Evolutionary conservation across 2,888 invertebrate species (phyloP).

Genomic region (Drosophila neotestacea): DNA sequence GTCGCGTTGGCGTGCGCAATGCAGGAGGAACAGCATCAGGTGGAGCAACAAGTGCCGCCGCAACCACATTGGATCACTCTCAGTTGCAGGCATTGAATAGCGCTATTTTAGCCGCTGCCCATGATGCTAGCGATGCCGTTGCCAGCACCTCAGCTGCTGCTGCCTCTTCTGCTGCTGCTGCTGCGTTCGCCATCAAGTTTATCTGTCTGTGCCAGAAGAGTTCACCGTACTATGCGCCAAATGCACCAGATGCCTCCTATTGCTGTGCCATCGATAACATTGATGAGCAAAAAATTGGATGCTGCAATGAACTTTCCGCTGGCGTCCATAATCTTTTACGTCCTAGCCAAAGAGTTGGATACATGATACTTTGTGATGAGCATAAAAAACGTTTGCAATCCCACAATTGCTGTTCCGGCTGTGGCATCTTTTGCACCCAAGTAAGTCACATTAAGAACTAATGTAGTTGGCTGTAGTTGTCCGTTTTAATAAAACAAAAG

Average conservation of each 20-base stretch:
- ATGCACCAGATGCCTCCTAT: constrained; percentile 85
- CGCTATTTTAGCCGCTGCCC: constrained; percentile 49
- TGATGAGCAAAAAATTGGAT: constrained; percentile 91
- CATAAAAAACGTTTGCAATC: constrained; percentile 91
- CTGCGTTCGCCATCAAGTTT: constrained; percentile 32
- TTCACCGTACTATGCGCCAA: constrained; percentile 86
- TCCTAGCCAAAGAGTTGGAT: constrained; percentile 91
- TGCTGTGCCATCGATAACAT: constrained; percentile 92
- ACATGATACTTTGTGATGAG: constrained; percentile 91
- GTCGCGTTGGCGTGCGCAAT: constrained; percentile 33
- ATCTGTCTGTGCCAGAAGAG: constrained; percentile 86
- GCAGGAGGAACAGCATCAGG: constrained; percentile 7
- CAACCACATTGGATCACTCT: constrained; percentile 48
- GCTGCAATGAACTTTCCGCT: constrained; percentile 89
- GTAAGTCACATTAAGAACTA: constrained; percentile 83
- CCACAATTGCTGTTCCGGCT: constrained; percentile 96
- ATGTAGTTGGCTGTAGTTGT: too few species aligned
- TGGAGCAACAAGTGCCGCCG: not conserved
- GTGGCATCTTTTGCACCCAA: constrained; percentile 96
- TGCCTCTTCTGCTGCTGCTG: constrained; percentile 22
- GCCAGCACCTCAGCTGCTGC: constrained; percentile 50
- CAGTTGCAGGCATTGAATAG: constrained; percentile 58
- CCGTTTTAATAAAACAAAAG: too few species aligned
- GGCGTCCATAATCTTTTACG: constrained; percentile 88
- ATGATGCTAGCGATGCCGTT: constrained; percentile 20